These are phyloP conservation scores for Archilochus colubris DNA, from an alignment of 2,113 vertebrate species.

Conservation along the genomic window DNA sequence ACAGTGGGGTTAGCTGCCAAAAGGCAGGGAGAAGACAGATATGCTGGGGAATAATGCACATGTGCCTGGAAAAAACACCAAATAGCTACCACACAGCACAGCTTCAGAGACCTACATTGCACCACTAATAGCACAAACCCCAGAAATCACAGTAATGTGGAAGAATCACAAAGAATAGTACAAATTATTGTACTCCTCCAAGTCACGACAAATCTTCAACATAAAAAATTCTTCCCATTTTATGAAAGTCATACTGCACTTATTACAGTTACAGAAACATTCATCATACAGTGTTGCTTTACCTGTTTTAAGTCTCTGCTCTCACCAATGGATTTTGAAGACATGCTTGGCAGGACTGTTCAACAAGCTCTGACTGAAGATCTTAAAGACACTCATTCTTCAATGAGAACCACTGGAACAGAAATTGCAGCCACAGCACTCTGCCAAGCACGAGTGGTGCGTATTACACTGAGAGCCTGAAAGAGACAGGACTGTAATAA, in stretches of 20 bases:
- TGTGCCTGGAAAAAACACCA: neutral
- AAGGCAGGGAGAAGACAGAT: neutral
- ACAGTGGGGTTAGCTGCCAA: neutral
- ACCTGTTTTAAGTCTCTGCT: neutral
- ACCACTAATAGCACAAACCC: neutral
- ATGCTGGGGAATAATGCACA: neutral
- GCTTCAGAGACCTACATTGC: neutral
- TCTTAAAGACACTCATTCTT: neutral
- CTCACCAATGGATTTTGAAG: neutral
- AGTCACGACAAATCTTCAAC: neutral
- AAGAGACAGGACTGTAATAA: neutral
- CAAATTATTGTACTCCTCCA: neutral
- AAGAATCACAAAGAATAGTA: neutral
- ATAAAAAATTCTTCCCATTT: neutral
- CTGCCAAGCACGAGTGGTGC: neutral
- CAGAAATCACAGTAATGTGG: neutral
- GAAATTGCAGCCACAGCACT: neutral
- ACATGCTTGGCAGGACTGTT: neutral
- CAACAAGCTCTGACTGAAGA: slow-evolving; percentile 23
- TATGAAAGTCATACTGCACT: neutral
- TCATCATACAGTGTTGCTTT: neutral
- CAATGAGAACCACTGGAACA: neutral
- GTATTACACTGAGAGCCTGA: neutral
- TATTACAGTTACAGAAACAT: neutral
- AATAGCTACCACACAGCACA: neutral